phyloP scores from a whole-genome alignment of 2,113 vertebrate species.

The Archilochus colubris region DNA sequence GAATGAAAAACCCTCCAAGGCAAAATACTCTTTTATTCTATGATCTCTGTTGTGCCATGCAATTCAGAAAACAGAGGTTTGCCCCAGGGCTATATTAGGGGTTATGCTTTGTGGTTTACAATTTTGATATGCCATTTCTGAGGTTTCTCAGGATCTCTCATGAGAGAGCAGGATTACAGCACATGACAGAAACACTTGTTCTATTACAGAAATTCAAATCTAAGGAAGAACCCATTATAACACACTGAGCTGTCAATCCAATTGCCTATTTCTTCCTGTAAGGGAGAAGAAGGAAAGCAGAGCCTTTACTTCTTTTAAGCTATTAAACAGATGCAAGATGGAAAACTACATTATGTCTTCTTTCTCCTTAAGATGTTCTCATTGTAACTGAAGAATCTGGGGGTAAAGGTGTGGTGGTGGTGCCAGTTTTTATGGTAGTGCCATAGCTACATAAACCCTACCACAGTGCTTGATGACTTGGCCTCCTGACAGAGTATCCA shows the following conservation, averaged over 20 bases:
- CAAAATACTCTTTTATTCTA: slow-evolving; percentile 35
- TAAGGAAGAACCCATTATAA: not conserved
- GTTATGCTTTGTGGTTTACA: slow-evolving; percentile 58
- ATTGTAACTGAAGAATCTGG: not conserved
- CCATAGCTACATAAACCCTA: not conserved
- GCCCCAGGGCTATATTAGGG: slow-evolving; percentile 35
- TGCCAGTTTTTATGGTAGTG: not conserved
- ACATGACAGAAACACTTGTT: slow-evolving; percentile 27
- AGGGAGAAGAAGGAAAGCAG: not conserved
- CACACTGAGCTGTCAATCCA: not conserved
- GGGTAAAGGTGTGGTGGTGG: too few relatives aligned
- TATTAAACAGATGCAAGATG: not conserved
- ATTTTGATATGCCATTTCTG: slow-evolving; percentile 58
- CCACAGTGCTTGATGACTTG: not conserved
- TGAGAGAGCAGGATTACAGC: not conserved
- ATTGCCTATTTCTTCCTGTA: not conserved
- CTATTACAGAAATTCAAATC: not conserved
- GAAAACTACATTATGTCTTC: not conserved
- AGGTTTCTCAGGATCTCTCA: slow-evolving; percentile 45
- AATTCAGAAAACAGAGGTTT: slow-evolving; percentile 55
- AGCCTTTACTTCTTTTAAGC: not conserved
- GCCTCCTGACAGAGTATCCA: not conserved
- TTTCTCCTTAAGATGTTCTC: not conserved
- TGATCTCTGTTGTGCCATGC: slow-evolving; percentile 21
- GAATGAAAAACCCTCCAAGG: slow-evolving; percentile 17